phyloP scores from a whole-genome alignment of 2,797 vertebrate species.

The Myiotriccus ornatus region DNA sequence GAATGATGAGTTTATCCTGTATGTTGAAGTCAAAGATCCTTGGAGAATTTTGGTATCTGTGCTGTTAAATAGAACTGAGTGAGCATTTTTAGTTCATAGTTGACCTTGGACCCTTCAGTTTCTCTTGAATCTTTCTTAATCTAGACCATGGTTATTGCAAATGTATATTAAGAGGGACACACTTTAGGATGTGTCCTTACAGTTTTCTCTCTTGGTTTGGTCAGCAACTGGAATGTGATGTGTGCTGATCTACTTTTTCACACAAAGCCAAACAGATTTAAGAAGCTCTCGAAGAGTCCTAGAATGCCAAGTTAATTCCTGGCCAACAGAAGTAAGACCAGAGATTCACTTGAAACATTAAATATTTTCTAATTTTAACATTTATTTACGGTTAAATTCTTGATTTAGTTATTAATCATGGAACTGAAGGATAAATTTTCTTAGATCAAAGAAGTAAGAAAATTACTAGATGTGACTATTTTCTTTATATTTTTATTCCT shows the following conservation, averaged over 20 bases:
- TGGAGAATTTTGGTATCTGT: background rate
- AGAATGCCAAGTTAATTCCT: background rate
- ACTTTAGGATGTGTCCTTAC: background rate
- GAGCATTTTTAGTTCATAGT: background rate
- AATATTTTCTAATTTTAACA: background rate
- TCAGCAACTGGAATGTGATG: background rate
- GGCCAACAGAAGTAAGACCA: background rate
- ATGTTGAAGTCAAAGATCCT: background rate
- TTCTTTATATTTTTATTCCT: background rate
- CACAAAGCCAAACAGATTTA: background rate
- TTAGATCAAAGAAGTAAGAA: background rate
- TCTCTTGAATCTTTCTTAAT: background rate
- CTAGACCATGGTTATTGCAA: background rate
- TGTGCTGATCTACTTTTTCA: background rate
- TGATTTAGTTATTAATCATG: background rate
- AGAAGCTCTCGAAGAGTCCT: background rate
- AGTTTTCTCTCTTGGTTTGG: background rate
- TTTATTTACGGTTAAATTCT: background rate
- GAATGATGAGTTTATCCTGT: rapidly evolving
- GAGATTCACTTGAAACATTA: background rate
- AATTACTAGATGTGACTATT: background rate
- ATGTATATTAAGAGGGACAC: rapidly evolving
- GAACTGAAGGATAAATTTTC: background rate
- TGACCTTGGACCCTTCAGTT: background rate
- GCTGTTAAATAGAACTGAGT: background rate